These are phyloP conservation scores for Carapus acus DNA, from an alignment of 2,797 vertebrate genomes.

Conservation along the genomic window DNA sequence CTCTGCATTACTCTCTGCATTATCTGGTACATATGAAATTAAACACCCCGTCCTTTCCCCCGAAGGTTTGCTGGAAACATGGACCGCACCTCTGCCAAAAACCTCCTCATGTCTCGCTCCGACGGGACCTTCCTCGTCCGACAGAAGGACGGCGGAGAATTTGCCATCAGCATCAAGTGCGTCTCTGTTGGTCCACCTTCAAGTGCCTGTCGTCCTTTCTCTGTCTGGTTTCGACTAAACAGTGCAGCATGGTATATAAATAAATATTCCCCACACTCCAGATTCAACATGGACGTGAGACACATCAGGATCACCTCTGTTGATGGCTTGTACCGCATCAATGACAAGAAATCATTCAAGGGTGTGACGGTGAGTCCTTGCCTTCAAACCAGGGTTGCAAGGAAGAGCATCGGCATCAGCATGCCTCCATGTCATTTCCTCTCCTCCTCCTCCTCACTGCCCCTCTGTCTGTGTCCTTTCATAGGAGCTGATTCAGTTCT, in stretches of 20 bases:
- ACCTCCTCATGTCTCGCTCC: slow-evolving; percentile 74
- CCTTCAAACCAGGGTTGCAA: background rate
- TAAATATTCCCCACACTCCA: slow-evolving; percentile 39
- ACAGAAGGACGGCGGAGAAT: slow-evolving; percentile 86
- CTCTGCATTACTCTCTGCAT: slow-evolving; percentile 1
- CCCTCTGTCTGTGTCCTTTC: slow-evolving; percentile 4
- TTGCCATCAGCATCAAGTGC: slow-evolving; percentile 94
- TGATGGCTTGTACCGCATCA: slow-evolving; percentile 85
- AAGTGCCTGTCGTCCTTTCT: background rate
- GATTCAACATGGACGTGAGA: slow-evolving; percentile 84
- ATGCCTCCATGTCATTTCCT: too few relatives aligned
- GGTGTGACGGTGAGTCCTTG: slow-evolving; percentile 74
- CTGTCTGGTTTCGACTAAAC: background rate
- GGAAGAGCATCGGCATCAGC: background rate
- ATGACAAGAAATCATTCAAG: slow-evolving; percentile 89
- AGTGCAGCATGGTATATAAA: background rate
- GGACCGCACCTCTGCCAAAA: slow-evolving; percentile 81
- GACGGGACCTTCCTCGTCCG: slow-evolving; percentile 88
- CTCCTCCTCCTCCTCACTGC: background rate
- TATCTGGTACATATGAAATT: slow-evolving; percentile 8
- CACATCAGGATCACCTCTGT: slow-evolving; percentile 86
- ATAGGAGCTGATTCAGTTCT: slow-evolving; percentile 87
- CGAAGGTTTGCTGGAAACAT: slow-evolving; percentile 83
- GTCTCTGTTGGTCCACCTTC: background rate
- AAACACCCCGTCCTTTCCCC: slow-evolving; percentile 2